These are phyloP conservation scores for Sebastes nivosus DNA, from an alignment of 2,797 vertebrate genomes.

Conservation along the genomic window DNA sequence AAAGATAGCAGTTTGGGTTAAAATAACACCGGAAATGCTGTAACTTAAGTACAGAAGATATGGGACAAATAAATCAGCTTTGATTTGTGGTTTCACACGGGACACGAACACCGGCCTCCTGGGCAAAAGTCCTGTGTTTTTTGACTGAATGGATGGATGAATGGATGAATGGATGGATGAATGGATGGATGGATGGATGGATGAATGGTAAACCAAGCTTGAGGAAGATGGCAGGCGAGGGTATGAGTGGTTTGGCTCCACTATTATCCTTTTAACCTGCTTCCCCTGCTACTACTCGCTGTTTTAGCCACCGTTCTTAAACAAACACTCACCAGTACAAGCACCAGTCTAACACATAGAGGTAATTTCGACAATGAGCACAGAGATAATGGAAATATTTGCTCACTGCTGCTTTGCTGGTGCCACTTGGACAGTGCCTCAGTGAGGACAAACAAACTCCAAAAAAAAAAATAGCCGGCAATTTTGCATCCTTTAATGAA, in stretches of 20 bases:
- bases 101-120: too few species aligned
- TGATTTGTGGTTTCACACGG: too few species aligned
- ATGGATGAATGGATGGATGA: too few species aligned
- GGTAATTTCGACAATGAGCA: neutral
- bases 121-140: too few species aligned
- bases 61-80: too few species aligned
- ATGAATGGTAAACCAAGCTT: too few species aligned
- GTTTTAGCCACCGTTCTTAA: neutral
- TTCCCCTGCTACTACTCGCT: neutral
- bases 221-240: neutral
- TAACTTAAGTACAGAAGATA: too few species aligned
- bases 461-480: neutral
- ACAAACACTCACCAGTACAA: neutral
- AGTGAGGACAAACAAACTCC: neutral
- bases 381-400: neutral
- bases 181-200: too few species aligned
- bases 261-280: neutral
- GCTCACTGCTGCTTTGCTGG: neutral
- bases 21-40: too few species aligned
- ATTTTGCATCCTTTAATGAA: neutral
- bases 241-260: neutral
- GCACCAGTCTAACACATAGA: neutral
- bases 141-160: too few species aligned
- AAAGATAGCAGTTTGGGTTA: too few species aligned
- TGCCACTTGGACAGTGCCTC: neutral